These are phyloP conservation scores for Corbicula japonica DNA, from an alignment of 2,888 invertebrate genomes.

Conservation along the genomic window DNA sequence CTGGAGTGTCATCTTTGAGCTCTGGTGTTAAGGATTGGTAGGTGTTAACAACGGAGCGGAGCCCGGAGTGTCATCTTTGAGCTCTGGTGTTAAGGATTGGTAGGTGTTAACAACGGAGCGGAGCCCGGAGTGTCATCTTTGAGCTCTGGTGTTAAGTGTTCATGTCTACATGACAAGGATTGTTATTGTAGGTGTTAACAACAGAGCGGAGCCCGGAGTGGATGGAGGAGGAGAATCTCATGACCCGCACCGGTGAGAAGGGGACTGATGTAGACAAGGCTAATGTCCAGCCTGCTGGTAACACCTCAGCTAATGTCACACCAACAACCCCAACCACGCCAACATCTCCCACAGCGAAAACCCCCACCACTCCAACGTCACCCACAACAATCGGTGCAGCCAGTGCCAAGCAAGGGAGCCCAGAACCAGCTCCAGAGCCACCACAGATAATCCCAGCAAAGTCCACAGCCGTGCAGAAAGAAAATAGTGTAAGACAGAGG, in stretches of 20 bases:
- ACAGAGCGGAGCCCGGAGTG: slow-evolving; percentile 76
- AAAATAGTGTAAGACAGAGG: slow-evolving; percentile 67
- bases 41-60: neutral
- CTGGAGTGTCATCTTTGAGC: no score
- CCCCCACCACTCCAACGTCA: slow-evolving; percentile 8
- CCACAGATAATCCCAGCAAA: slow-evolving; percentile 54
- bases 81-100: neutral
- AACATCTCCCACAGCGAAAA: slow-evolving; percentile 7
- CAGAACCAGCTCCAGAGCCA: slow-evolving; percentile 9
- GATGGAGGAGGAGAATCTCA: slow-evolving; percentile 65
- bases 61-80: neutral
- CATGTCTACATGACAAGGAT: neutral
- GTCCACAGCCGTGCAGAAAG: neutral
- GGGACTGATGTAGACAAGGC: slow-evolving; percentile 50
- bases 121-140: no score
- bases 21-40: neutral
- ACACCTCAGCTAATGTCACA: neutral
- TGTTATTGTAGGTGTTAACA: slow-evolving; percentile 77
- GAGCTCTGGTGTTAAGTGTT: no score
- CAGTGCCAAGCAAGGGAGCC: slow-evolving; percentile 32
- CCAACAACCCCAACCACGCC: slow-evolving; percentile 4
- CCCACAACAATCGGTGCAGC: slow-evolving; percentile 17
- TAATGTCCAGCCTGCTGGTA: slow-evolving; percentile 6
- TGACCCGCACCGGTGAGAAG: slow-evolving; percentile 49
- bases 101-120: no score